Evolutionary conservation across 2,888 invertebrate genomes (phyloP).

Genomic region (Syrphus vitripennis): DNA sequence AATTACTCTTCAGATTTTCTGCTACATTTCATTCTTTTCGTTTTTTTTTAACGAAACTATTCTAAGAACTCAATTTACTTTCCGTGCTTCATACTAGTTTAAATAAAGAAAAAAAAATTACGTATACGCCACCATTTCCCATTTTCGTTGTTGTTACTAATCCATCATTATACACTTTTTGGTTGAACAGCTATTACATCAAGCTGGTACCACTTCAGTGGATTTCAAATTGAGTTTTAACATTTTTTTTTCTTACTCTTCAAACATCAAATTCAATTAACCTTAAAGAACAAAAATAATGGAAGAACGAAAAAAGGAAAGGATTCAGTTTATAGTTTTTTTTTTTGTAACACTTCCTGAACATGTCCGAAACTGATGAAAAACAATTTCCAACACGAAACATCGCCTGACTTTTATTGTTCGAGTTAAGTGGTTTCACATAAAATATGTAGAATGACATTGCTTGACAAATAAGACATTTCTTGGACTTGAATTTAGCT

Average conservation of each 20-base stretch:
- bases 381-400: conserved; percentile 56
- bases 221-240: conserved; percentile 39
- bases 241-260: not conserved
- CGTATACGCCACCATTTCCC: conserved; percentile 47
- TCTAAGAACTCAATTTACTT: conserved; percentile 14
- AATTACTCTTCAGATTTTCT: conserved; percentile 39
- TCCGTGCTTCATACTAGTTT: conserved; percentile 2
- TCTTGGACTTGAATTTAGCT: not conserved
- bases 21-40: conserved; percentile 3
- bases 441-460: not conserved
- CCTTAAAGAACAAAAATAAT: not conserved
- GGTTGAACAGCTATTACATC: not conserved
- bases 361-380: conserved; percentile 32
- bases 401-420: conserved; percentile 42
- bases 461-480: conserved; percentile 10
- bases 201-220: not conserved
- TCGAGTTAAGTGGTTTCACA: not conserved
- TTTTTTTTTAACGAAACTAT: not conserved
- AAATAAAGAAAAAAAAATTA: conserved; percentile 30
- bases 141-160: not conserved
- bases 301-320: conserved; percentile 2
- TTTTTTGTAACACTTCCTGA: conserved; percentile 46
- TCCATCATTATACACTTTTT: not conserved
- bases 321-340: not conserved
- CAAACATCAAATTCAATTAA: conserved; percentile 51